These are phyloP conservation scores for Prosapia bicincta DNA, from an alignment of 2,888 invertebrate species.

Conservation along the genomic window DNA sequence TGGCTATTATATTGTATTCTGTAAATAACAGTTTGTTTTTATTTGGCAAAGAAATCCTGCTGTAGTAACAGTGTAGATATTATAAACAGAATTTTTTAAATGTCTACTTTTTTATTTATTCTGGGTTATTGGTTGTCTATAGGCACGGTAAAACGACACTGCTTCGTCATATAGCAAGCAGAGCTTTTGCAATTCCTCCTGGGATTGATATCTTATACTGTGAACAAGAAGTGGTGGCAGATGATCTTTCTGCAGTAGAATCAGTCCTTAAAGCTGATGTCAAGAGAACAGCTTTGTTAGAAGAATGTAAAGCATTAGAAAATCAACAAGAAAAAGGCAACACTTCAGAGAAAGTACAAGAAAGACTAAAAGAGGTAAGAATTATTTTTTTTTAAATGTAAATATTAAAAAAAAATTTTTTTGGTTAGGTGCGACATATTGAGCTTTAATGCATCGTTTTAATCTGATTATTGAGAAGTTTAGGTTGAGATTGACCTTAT, in stretches of 20 bases:
- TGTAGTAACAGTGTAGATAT: too few species aligned
- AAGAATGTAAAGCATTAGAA: slow-evolving; percentile 81
- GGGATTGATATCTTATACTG: slow-evolving; percentile 95
- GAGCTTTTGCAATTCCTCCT: slow-evolving; percentile 91
- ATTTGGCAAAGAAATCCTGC: too few species aligned
- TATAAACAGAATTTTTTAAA: too few species aligned
- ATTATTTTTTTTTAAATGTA: too few species aligned
- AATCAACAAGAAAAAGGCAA: slow-evolving; percentile 64
- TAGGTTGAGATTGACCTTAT: too few species aligned
- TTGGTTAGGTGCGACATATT: too few species aligned
- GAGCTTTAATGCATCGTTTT: too few species aligned
- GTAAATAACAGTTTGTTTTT: too few species aligned
- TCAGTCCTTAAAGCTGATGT: slow-evolving; percentile 92
- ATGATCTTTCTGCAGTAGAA: slow-evolving; percentile 88
- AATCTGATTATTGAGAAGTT: too few species aligned
- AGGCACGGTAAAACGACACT: slow-evolving; percentile 98
- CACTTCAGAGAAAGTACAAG: slow-evolving; percentile 60
- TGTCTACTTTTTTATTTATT: slow-evolving; percentile 9
- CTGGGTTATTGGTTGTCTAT: slow-evolving; percentile 31
- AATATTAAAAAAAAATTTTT: too few species aligned
- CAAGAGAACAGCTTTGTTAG: slow-evolving; percentile 75
- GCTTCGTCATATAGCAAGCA: slow-evolving; percentile 84
- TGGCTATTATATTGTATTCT: neutral
- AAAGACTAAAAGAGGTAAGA: slow-evolving; percentile 75
- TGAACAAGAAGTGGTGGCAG: slow-evolving; percentile 97